Evolutionary conservation across 2,888 invertebrate genomes (phyloP), one percentile per base, ranked within the genome.

Genomic region (Hoplodrina blanda): DNA sequence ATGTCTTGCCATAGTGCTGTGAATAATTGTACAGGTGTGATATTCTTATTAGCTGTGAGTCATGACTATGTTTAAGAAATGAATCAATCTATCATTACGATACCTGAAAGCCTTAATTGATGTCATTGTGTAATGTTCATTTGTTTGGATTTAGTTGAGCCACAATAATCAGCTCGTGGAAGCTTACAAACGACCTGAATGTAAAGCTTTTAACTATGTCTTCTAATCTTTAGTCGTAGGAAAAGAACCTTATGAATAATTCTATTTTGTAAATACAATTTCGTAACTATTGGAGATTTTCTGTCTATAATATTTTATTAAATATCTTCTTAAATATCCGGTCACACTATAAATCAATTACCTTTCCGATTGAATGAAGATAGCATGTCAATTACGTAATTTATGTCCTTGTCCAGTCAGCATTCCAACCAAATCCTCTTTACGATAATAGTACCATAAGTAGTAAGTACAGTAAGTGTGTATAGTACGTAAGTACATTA

Each of bases 1-100:
- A 85, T 87, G 87, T 85, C 87, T 78, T 74, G 64, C 65, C 54
- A 71, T 69, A 76, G 84, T 20, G 56, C 67, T 72, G 60, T 71
- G 78, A 82, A 63, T 83, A 78, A 73, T 83, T 82, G 69, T 68
- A 65, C 73, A 77, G 76, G 73, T 81, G 72, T 68, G 77, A 71
- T 86, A 56, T 72, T 72, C 68, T 64, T 63, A 74, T 77, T 79
- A 76, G 61, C 62, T 15, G 6, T 59, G 57, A 78, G 61, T 61
- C 17, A 6, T 59, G 57, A 60, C 57, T 57, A 62, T 52, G 53
- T 59, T 57, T 33, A 65, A 73, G 44, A 73, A 64, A 71, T 55
- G 13, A 19, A 65, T 60, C 62, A 56, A 67, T 78, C 37, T 49
- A 56, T 56, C 49, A 61, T 66, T 71, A 53, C 13, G 19, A 33